Conservation (phyloP, 2,797 vertebrate species). For the Argentina silus region DNA sequence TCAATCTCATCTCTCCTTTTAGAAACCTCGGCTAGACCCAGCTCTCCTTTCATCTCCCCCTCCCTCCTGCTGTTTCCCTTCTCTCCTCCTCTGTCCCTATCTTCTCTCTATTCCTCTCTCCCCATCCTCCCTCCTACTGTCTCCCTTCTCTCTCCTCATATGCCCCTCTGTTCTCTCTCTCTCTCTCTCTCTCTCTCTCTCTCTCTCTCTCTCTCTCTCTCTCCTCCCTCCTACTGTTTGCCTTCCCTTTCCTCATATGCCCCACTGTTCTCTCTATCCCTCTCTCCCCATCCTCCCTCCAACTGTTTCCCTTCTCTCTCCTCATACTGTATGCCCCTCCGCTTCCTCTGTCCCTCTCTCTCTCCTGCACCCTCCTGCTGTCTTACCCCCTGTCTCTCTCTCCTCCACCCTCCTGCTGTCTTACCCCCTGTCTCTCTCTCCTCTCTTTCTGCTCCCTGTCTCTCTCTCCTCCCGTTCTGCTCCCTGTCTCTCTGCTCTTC, state of each 20-base stretch:
- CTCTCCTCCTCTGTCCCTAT: not conserved
- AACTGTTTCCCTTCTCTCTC: too few species aligned
- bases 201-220: not conserved
- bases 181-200: not conserved
- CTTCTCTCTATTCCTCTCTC: not conserved
- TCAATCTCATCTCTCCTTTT: not conserved
- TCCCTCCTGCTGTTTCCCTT: too few species aligned
- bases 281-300: too few species aligned
- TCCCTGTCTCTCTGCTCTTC: not conserved
- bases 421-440: not conserved
- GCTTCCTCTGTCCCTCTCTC: not conserved
- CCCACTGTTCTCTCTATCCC: too few species aligned
- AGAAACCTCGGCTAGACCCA: too few species aligned
- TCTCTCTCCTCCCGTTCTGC: not conserved
- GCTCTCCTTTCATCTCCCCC: too few species aligned
- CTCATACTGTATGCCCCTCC: not conserved
- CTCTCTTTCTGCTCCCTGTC: constrained; percentile 1
- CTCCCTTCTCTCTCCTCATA: not conserved
- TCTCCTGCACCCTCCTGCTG: not conserved
- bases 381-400: not conserved
- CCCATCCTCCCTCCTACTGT: not conserved
- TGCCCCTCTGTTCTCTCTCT: too few species aligned
- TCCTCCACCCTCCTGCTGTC: not conserved
- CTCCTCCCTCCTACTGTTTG: too few species aligned
- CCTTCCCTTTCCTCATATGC: too few species aligned